Evolutionary conservation across 1,140 invertebrate species (phyloP), one percentile per base, ranked within the genome.

Genomic region (Phortica variegata): DNA sequence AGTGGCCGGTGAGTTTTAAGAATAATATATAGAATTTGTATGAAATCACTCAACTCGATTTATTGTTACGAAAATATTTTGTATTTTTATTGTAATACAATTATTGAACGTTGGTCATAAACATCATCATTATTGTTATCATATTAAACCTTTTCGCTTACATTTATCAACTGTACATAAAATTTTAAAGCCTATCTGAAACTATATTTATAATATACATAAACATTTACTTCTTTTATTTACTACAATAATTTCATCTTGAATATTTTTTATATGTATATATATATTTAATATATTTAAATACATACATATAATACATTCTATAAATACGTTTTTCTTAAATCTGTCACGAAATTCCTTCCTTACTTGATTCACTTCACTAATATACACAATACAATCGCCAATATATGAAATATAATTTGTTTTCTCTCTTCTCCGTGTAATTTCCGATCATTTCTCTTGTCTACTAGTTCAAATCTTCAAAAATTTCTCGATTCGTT

Each of bases 131-230:
- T 6, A 6, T 34, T 34, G 18, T 17, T 36, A 21, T 37, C 19
- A 32, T 32, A 40, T 19, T 37, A 29, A 10, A 26, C 4, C 44
- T 39, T 21, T 47, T 39, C 1, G 29, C 10, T 26, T 47, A 34
- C 13, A 26, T 29, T 31, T 45, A 49, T 56, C 63, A 68, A 58
- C 58, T 66, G 46, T 68, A 66, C 54, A 58, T 68, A 49, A 66
- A 68, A 68, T 58, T 62, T 68, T 62, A 51, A 66, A 61, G 56
- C 41, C 53, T 66, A 66, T 61, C 57, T 66, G 58, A 65, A 60
- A 65, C 55, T 65, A 60, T 43, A 62, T 62, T 65, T 65, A 65
- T 32, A 15, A 42, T 47, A 43, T 15, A 29, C 52, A 29, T 43
- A 51, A 40, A 43, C 34, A 43, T 60, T 29, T 29, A 29, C 12